phyloP scores from a whole-genome alignment of 2,888 invertebrate species.

The Hypena proboscidalis region DNA sequence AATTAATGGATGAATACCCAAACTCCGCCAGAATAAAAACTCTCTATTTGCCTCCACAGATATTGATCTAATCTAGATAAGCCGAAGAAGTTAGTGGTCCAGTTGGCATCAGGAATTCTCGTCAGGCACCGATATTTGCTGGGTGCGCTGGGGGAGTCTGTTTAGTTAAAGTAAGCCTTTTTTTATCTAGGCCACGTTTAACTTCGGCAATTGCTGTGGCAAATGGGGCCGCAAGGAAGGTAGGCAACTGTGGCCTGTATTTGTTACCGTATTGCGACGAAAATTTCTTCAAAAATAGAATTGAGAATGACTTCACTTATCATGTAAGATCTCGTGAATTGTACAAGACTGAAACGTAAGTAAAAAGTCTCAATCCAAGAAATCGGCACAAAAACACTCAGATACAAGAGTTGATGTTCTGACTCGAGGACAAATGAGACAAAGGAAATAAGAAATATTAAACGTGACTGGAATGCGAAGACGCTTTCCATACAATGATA shows the following conservation, averaged over 20 bases:
- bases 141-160: constrained; percentile 23
- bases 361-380: constrained; percentile 49
- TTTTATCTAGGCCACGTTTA: constrained; percentile 36
- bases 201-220: constrained; percentile 30
- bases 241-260: constrained; percentile 17
- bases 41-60: constrained; percentile 11
- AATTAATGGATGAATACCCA: constrained; percentile 15
- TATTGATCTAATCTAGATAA: constrained; percentile 37
- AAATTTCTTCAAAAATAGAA: constrained; percentile 15
- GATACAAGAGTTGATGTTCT: constrained; percentile 69
- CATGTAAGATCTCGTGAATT: constrained; percentile 20
- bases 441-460: constrained; percentile 83
- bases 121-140: constrained; percentile 37
- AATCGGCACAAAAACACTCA: constrained; percentile 63
- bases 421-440: constrained; percentile 79
- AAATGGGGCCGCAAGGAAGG: constrained; percentile 33
- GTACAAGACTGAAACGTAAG: constrained; percentile 43
- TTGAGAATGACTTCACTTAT: constrained; percentile 28
- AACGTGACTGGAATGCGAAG: constrained; percentile 79
- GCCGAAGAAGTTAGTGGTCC: constrained; percentile 31
- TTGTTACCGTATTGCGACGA: constrained; percentile 22
- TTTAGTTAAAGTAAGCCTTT: constrained; percentile 40
- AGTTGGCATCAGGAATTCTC: constrained; percentile 35
- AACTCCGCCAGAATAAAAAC: constrained; percentile 8
- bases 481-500: constrained; percentile 69